Conservation (phyloP, 2,113 vertebrate species). For the Stegostoma tigrinum region DNA sequence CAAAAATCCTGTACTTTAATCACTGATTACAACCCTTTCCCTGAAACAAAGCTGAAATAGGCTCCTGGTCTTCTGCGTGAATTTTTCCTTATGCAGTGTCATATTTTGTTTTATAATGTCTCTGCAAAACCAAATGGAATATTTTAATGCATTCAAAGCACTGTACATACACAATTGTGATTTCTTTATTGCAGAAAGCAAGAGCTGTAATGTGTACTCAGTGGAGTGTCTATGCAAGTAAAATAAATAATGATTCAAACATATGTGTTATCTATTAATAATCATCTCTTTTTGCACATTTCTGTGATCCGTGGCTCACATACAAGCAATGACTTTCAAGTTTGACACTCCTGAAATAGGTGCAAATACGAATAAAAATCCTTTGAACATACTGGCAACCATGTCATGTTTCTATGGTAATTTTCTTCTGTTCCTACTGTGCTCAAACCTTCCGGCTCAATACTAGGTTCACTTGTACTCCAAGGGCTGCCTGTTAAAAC, state of each 20-base stretch:
- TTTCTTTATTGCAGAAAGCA: background rate
- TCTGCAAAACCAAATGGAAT: background rate
- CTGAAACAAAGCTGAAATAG: background rate
- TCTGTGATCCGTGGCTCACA: background rate
- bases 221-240: background rate
- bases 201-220: background rate
- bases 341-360: background rate
- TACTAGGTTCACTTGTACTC: conserved; percentile 94
- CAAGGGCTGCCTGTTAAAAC: conserved; percentile 77
- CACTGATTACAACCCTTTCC: background rate
- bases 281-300: conserved; percentile 2
- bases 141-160: background rate
- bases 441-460: conserved; percentile 85
- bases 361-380: background rate
- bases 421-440: conserved; percentile 81
- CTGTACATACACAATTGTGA: background rate
- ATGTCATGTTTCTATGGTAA: conserved; percentile 95
- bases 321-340: background rate
- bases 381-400: conserved; percentile 83
- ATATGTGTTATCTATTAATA: background rate
- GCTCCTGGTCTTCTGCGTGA: background rate
- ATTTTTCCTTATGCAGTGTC: background rate
- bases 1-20: too few relatives aligned
- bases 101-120: background rate
- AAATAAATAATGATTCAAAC: background rate